Percentiles rank a stretch among this genome's conserved stretches.
Conservation (phyloP, 53 echinoderm and acorn worm genomes). For the Antedon mediterranea region DNA sequence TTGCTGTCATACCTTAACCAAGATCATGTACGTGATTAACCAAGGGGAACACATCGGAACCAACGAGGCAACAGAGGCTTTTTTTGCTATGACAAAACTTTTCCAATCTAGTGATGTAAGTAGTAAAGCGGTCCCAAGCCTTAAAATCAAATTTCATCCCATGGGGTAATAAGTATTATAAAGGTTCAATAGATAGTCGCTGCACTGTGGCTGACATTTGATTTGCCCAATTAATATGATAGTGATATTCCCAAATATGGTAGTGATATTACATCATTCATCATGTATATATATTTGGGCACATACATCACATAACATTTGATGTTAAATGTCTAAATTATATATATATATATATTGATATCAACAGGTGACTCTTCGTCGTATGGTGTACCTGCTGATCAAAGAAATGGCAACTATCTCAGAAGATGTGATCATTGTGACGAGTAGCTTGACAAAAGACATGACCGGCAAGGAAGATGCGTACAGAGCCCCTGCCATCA, state of each 20-base stretch:
- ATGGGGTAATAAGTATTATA: background rate
- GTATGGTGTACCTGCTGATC: slow-evolving; percentile 92
- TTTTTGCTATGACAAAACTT: slow-evolving; percentile 99
- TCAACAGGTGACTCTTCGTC: slow-evolving; percentile 60
- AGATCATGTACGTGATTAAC: slow-evolving; percentile 90
- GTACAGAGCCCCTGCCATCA: slow-evolving; percentile 80
- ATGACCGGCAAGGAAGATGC: slow-evolving; percentile 98
- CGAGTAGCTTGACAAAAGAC: slow-evolving; percentile 92
- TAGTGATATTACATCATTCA: too few relatives aligned
- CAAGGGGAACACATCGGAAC: slow-evolving; percentile 92
- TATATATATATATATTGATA: too few relatives aligned
- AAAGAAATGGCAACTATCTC: slow-evolving; percentile 93
- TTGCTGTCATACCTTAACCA: slow-evolving; percentile 86
- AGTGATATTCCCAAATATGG: too few relatives aligned
- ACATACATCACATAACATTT: too few relatives aligned
- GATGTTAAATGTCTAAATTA: too few relatives aligned
- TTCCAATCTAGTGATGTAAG: slow-evolving; percentile 98
- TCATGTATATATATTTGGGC: too few relatives aligned
- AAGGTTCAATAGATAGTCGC: too few relatives aligned
- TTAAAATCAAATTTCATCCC: background rate
- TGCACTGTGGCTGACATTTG: too few relatives aligned
- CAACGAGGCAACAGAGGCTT: slow-evolving; percentile 85
- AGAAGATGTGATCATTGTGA: slow-evolving; percentile 96
- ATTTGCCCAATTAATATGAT: too few relatives aligned
- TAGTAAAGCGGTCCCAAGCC: background rate